Evolutionary conservation across 2,113 vertebrate genomes (phyloP).

Genomic region (Neolamprologus cancellatus): DNA sequence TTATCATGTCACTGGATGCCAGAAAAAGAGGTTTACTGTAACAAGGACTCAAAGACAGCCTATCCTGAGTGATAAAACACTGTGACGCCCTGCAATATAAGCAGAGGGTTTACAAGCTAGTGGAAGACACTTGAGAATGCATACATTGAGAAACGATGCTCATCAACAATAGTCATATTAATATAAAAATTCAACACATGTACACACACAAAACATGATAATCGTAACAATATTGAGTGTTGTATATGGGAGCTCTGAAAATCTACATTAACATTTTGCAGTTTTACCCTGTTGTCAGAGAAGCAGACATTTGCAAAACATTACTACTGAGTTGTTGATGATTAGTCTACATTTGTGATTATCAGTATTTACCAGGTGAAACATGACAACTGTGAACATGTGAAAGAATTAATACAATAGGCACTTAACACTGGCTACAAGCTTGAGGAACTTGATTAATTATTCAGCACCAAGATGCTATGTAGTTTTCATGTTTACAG

Average conservation of each 20-base stretch:
- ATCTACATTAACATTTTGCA: background rate
- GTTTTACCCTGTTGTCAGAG: background rate
- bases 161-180: background rate
- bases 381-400: background rate
- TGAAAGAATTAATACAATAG: background rate
- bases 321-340: background rate
- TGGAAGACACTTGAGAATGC: background rate
- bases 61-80: background rate
- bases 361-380: background rate
- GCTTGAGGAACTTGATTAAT: background rate
- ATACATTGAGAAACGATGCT: background rate
- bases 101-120: background rate
- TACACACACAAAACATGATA: background rate
- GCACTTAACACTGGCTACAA: background rate
- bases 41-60: background rate
- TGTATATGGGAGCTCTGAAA: background rate
- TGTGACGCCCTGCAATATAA: background rate
- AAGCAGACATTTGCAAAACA: background rate
- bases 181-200: background rate
- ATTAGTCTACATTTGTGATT: background rate
- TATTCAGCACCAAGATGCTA: background rate
- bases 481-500: background rate
- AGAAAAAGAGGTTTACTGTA: background rate
- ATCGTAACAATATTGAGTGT: background rate
- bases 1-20: background rate